phyloP scores from a whole-genome alignment of 2,888 invertebrate genomes.

The Isotomurus palustris region DNA sequence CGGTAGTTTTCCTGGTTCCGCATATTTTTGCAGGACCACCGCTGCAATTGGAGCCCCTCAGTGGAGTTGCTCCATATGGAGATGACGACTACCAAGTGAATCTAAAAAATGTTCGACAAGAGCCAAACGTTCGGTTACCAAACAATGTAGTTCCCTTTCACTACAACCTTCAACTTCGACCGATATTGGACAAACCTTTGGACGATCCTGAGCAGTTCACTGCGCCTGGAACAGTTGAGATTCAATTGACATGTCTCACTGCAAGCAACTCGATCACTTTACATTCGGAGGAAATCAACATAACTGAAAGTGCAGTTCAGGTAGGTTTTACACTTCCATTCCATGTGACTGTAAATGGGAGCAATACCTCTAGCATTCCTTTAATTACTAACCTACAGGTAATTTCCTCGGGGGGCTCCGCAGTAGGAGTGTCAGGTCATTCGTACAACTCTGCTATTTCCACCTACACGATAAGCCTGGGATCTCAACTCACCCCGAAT shows the following conservation, averaged over 20 bases:
- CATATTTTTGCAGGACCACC: too few species aligned
- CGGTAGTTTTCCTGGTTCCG: too few species aligned
- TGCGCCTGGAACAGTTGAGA: conserved; percentile 31
- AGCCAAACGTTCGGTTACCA: conserved; percentile 24
- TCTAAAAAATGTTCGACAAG: too few species aligned
- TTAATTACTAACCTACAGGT: too few species aligned
- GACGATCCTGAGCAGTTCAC: conserved; percentile 23
- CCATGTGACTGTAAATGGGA: too few species aligned
- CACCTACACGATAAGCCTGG: conserved; percentile 21
- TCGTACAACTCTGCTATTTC: conserved; percentile 5
- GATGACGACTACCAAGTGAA: too few species aligned
- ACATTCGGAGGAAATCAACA: conserved; percentile 19
- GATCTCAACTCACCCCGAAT: background rate
- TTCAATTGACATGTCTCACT: conserved; percentile 11
- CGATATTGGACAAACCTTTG: conserved; percentile 26
- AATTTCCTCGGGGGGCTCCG: too few species aligned
- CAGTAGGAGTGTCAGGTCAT: too few species aligned
- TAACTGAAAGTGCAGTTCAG: background rate
- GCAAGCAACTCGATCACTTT: conserved; percentile 16
- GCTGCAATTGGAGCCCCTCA: too few species aligned
- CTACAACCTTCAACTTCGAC: conserved; percentile 29
- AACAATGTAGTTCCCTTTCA: conserved; percentile 12
- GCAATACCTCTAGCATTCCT: too few species aligned
- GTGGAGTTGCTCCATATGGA: too few species aligned
- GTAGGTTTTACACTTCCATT: too few species aligned